Evolutionary conservation across 2,888 invertebrate genomes (phyloP).

Genomic region (Metalampra italica): DNA sequence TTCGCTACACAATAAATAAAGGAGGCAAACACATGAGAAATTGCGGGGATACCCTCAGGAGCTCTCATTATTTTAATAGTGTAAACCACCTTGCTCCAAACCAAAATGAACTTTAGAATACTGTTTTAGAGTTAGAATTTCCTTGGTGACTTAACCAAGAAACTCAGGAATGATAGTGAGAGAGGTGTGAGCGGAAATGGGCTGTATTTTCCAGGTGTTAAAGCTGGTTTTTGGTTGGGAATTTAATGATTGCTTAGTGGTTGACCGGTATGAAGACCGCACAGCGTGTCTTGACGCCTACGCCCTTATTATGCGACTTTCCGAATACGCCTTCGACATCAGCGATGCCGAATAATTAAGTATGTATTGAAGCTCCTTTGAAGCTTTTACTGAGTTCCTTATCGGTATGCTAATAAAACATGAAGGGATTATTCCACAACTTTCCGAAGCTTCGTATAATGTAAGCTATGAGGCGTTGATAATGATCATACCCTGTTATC

Average conservation of each 20-base stretch:
- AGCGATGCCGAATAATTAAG: slow-evolving; percentile 43
- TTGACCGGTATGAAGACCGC: slow-evolving; percentile 58
- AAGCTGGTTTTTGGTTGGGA: slow-evolving; percentile 25
- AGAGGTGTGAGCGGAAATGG: slow-evolving; percentile 17
- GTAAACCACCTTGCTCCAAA: slow-evolving; percentile 30
- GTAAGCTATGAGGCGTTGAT: too few relatives aligned
- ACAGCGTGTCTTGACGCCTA: slow-evolving; percentile 61
- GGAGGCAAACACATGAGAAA: slow-evolving; percentile 67
- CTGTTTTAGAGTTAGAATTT: slow-evolving; percentile 28
- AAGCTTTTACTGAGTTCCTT: slow-evolving; percentile 16
- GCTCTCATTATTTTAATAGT: slow-evolving; percentile 72
- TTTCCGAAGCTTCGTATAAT: slow-evolving; percentile 3
- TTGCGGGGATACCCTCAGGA: slow-evolving; percentile 66
- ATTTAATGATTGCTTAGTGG: slow-evolving; percentile 24
- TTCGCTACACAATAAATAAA: slow-evolving; percentile 67
- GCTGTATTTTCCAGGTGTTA: slow-evolving; percentile 19
- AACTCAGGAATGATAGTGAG: slow-evolving; percentile 32
- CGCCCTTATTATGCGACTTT: slow-evolving; percentile 49
- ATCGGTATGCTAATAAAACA: slow-evolving; percentile 13
- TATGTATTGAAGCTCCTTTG: slow-evolving; percentile 31
- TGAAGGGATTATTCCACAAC: slow-evolving; percentile 9
- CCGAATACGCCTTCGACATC: slow-evolving; percentile 31
- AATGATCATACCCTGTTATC: too few relatives aligned
- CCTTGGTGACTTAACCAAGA: slow-evolving; percentile 14
- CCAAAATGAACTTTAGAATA: slow-evolving; percentile 26